A percentile compares a stretch with the other conserved stretches of the same genome.
These are phyloP conservation scores for Strigamia transsilvanica DNA, from an alignment of 2,888 invertebrate genomes.

Conservation along the genomic window DNA sequence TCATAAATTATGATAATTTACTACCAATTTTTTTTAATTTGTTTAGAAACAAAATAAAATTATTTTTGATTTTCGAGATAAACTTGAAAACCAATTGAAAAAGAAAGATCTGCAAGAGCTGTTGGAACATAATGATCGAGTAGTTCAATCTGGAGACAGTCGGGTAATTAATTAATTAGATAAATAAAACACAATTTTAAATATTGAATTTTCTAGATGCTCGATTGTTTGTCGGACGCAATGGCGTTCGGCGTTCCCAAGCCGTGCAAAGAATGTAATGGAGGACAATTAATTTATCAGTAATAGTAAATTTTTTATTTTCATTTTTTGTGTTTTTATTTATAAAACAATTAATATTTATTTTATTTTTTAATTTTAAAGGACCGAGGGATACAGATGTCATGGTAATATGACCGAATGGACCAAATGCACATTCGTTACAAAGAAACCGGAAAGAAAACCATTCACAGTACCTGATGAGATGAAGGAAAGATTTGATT, in stretches of 20 bases:
- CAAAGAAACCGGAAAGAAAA: constrained; percentile 76
- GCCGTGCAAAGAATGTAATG: constrained; percentile 80
- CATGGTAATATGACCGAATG: constrained; percentile 84
- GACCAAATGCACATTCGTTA: constrained; percentile 82
- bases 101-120: constrained; percentile 73
- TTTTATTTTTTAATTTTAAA: constrained; percentile 67
- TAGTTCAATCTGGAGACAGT: constrained; percentile 73
- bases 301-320: constrained; percentile 58
- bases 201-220: constrained; percentile 68
- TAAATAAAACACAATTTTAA: neutral
- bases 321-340: constrained; percentile 60
- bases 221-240: constrained; percentile 81
- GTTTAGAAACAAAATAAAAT: constrained; percentile 75
- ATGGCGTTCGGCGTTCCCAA: constrained; percentile 87
- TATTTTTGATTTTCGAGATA: constrained; percentile 74
- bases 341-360: no score
- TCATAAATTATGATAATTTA: neutral
- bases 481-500: constrained; percentile 68
- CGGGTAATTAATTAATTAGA: constrained; percentile 67
- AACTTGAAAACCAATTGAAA: constrained; percentile 69
- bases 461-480: constrained; percentile 75
- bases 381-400: constrained; percentile 79
- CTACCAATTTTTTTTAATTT: neutral
- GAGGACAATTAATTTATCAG: constrained; percentile 71
- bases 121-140: constrained; percentile 77